Conservation (phyloP, 92 coral and sea anemone species). For the Epizoanthus fatuus region DNA sequence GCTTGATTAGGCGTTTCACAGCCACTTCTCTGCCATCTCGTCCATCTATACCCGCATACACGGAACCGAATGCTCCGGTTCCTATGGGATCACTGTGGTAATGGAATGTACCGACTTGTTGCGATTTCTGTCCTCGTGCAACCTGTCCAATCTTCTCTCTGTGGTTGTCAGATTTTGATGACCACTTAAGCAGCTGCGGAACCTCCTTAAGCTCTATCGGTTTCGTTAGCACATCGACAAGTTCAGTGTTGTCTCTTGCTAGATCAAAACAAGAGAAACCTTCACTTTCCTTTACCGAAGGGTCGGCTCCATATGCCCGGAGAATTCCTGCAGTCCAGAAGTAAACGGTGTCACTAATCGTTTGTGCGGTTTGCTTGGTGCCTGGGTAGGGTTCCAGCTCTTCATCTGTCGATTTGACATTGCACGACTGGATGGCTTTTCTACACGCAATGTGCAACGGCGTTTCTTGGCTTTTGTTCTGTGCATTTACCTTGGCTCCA, state of each 20-base stretch:
- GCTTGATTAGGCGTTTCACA: slow-evolving; percentile 43
- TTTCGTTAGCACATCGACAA: slow-evolving; percentile 22
- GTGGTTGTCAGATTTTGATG: slow-evolving; percentile 44
- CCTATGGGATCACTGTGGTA: slow-evolving; percentile 63
- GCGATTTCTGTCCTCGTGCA: slow-evolving; percentile 46
- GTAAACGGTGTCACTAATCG: slow-evolving; percentile 5
- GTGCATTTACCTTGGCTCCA: slow-evolving; percentile 3
- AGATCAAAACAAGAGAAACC: slow-evolving; percentile 38
- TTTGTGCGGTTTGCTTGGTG: neutral
- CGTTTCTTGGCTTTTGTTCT: slow-evolving; percentile 4
- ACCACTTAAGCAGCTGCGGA: slow-evolving; percentile 65
- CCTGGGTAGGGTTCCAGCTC: neutral
- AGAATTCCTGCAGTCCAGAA: slow-evolving; percentile 11
- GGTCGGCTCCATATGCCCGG: slow-evolving; percentile 47
- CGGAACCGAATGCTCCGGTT: slow-evolving; percentile 44
- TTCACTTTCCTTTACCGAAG: neutral
- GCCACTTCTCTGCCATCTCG: slow-evolving; percentile 80
- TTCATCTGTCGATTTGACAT: neutral
- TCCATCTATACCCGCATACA: slow-evolving; percentile 59
- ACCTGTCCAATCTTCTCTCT: slow-evolving; percentile 43
- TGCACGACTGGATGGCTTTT: neutral
- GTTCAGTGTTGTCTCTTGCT: slow-evolving; percentile 18
- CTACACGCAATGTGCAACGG: slow-evolving; percentile 15
- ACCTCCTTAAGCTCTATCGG: slow-evolving; percentile 13
- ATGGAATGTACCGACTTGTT: slow-evolving; percentile 39